Conservation (phyloP, 2,888 invertebrate genomes). For the Metallyticus violacea region DNA sequence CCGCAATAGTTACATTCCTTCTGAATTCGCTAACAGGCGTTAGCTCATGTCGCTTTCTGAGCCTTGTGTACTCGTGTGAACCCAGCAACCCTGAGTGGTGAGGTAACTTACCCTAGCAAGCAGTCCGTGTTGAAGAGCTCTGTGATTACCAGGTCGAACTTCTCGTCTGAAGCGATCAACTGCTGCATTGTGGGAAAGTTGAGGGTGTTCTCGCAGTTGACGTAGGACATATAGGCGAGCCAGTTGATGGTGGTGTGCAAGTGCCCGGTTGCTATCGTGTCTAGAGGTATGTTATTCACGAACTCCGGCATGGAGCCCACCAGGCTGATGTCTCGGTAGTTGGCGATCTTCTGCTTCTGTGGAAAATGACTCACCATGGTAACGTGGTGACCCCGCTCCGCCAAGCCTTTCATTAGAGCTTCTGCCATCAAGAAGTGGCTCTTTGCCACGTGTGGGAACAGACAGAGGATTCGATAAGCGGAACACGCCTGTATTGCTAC, state of each 20-base stretch:
- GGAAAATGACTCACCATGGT: conserved; percentile 39
- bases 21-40: too few relatives aligned
- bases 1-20: too few relatives aligned
- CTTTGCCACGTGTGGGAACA: conserved; percentile 64
- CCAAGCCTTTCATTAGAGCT: conserved; percentile 43
- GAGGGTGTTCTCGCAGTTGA: conserved; percentile 24
- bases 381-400: conserved; percentile 40
- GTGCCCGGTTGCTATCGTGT: neutral
- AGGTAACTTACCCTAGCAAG: conserved; percentile 56
- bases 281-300: neutral
- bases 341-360: conserved; percentile 34
- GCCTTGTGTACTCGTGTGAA: too few relatives aligned
- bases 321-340: conserved; percentile 39
- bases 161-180: conserved; percentile 31
- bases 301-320: conserved; percentile 12
- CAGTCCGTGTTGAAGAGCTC: conserved; percentile 74
- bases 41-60: too few relatives aligned
- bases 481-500: neutral
- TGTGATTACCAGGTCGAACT: conserved; percentile 64
- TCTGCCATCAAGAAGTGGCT: conserved; percentile 68
- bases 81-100: too few relatives aligned
- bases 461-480: conserved; percentile 36
- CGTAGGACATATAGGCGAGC: neutral
- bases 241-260: neutral
- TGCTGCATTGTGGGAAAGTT: conserved; percentile 28